phyloP scores from a whole-genome alignment of 2,797 vertebrate genomes.

The Malacoctenus gilli region DNA sequence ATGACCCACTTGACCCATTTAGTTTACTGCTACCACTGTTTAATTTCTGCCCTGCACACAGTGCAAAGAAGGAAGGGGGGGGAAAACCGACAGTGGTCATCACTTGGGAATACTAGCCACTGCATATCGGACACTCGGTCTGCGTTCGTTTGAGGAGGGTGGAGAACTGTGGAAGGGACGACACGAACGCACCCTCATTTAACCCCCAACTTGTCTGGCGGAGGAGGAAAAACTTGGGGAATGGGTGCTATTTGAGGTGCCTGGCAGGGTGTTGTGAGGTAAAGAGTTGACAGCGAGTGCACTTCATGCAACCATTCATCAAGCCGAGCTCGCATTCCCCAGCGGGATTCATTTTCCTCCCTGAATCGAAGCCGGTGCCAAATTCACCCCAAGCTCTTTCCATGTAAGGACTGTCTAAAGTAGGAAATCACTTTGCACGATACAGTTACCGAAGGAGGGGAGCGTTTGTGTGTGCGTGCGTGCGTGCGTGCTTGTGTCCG shows the following conservation, averaged over 20 bases:
- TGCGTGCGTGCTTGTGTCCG: conserved; percentile 9
- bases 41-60: conserved; percentile 2
- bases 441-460: conserved; percentile 57
- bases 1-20: conserved; percentile 64
- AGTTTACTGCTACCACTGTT: conserved; percentile 39
- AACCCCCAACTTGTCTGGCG: conserved; percentile 5
- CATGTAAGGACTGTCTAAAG: conserved; percentile 80
- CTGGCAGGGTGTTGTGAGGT: conserved; percentile 35
- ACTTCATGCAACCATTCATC: conserved; percentile 47
- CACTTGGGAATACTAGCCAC: conserved; percentile 2
- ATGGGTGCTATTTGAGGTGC: conserved; percentile 26
- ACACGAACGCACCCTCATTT: conserved; percentile 2
- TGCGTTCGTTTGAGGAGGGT: not conserved
- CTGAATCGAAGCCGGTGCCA: conserved; percentile 67
- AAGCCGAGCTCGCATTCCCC: conserved; percentile 49
- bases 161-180: not conserved
- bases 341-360: conserved; percentile 57
- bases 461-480: conserved; percentile 22
- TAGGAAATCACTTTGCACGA: conserved; percentile 67
- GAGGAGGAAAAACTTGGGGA: conserved; percentile 3
- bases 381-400: conserved; percentile 67
- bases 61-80: conserved; percentile 12
- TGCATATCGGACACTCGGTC: not conserved
- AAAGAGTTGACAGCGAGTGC: conserved; percentile 48
- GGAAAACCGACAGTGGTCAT: conserved; percentile 7